Conservation (phyloP, 2,113 vertebrate genomes). For the Rissa tridactyla region DNA sequence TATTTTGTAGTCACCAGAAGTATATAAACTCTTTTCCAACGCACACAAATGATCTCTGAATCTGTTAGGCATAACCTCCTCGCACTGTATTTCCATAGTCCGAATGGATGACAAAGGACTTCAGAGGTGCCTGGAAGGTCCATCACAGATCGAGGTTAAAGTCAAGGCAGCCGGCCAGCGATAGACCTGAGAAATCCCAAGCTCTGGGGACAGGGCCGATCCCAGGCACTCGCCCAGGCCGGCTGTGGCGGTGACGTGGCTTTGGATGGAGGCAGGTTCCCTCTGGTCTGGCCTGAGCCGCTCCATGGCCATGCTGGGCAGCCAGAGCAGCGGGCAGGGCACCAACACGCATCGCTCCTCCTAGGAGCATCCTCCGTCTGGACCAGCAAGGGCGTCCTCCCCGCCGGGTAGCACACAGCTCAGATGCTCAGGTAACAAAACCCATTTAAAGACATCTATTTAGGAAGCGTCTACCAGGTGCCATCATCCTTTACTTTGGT, state of each 20-base stretch:
- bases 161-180: background rate
- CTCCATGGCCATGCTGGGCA: background rate
- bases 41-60: background rate
- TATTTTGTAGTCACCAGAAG: too few species aligned
- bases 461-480: rapidly evolving
- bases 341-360: rapidly evolving
- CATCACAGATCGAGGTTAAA: rapidly evolving
- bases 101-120: background rate
- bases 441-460: too few species aligned
- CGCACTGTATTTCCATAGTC: background rate
- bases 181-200: rapidly evolving
- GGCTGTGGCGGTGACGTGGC: rapidly evolving
- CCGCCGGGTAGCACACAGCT: rapidly evolving
- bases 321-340: background rate
- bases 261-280: background rate
- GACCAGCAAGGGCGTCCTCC: too few species aligned
- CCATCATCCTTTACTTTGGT: rapidly evolving
- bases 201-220: background rate
- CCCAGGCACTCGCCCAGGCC: rapidly evolving
- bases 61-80: too few species aligned
- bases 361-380: rapidly evolving
- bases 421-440: background rate
- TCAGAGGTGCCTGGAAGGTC: background rate
- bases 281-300: background rate
- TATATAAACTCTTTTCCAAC: background rate